Percentiles rank a stretch among this genome's conserved stretches.
phyloP scores from a whole-genome alignment of 2,797 vertebrate genomes.

The Enteromius mattozi region DNA sequence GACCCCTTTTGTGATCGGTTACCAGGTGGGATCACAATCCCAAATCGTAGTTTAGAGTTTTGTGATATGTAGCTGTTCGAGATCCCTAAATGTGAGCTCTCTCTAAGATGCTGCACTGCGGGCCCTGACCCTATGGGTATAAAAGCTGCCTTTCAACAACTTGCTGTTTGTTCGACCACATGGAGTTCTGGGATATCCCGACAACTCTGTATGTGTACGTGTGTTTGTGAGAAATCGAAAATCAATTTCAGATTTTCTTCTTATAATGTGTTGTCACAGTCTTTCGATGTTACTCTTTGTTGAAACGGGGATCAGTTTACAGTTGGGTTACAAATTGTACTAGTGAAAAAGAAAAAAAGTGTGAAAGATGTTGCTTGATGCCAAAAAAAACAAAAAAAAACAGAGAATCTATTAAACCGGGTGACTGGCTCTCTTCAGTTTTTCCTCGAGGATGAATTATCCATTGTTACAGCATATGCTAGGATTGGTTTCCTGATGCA shows the following conservation, averaged over 20 bases:
- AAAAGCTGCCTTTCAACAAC: constrained; percentile 61
- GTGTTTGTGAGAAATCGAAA: constrained; percentile 49
- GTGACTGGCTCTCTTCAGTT: neutral
- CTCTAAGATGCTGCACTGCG: constrained; percentile 55
- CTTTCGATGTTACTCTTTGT: constrained; percentile 32
- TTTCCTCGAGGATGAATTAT: neutral
- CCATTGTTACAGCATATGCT: neutral
- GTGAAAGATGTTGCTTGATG: constrained; percentile 71
- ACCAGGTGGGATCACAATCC: constrained; percentile 45
- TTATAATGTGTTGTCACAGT: neutral
- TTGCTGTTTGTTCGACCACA: constrained; percentile 44
- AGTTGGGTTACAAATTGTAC: constrained; percentile 65
- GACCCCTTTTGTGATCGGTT: constrained; percentile 47
- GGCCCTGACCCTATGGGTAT: constrained; percentile 56
- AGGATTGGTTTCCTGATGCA: neutral
- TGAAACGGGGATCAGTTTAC: constrained; percentile 70
- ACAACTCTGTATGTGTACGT: constrained; percentile 9
- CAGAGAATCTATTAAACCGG: neutral
- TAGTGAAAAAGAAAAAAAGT: constrained; percentile 57
- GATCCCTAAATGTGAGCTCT: constrained; percentile 52
- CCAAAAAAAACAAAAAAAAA: constrained; percentile 72
- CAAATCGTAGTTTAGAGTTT: constrained; percentile 45
- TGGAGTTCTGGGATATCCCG: constrained; percentile 54
- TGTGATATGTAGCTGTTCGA: constrained; percentile 44
- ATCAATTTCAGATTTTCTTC: constrained; percentile 14